phyloP scores from a whole-genome alignment of 2,888 invertebrate genomes.

The Mystacides longicornis region DNA sequence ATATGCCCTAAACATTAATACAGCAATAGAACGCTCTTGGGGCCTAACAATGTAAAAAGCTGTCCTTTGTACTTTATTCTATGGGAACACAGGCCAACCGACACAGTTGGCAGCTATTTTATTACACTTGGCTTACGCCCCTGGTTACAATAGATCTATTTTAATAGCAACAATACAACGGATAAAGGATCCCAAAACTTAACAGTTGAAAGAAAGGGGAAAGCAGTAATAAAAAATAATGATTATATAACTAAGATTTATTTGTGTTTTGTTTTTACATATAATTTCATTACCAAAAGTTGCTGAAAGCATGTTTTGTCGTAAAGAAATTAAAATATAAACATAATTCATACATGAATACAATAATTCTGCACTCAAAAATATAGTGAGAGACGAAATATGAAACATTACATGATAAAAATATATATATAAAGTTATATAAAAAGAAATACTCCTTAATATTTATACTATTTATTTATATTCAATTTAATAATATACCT shows the following conservation, averaged over 20 bases:
- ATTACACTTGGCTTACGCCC: no score
- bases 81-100: no score
- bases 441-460: conserved; percentile 2
- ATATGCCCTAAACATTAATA: no score
- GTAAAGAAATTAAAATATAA: conserved; percentile 11
- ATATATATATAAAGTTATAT: conserved; percentile 12
- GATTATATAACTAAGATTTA: conserved; percentile 24
- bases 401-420: conserved; percentile 6
- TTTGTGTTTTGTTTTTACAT: conserved; percentile 24
- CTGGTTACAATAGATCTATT: no score
- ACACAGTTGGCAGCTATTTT: no score
- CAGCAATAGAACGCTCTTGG: no score
- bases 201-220: no score
- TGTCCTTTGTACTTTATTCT: no score
- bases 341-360: background rate
- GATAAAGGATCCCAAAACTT: no score
- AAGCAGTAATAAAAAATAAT: conserved; percentile 9
- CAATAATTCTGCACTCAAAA: conserved; percentile 15
- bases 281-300: conserved; percentile 23
- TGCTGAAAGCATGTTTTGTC: conserved; percentile 18
- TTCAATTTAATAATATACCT: background rate
- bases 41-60: no score
- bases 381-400: conserved; percentile 9
- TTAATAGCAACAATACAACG: no score
- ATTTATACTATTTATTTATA: background rate